A percentile compares a stretch with the other conserved stretches of the same genome.
phyloP scores from a whole-genome alignment of 2,113 vertebrate genomes.

The Mobula birostris region DNA sequence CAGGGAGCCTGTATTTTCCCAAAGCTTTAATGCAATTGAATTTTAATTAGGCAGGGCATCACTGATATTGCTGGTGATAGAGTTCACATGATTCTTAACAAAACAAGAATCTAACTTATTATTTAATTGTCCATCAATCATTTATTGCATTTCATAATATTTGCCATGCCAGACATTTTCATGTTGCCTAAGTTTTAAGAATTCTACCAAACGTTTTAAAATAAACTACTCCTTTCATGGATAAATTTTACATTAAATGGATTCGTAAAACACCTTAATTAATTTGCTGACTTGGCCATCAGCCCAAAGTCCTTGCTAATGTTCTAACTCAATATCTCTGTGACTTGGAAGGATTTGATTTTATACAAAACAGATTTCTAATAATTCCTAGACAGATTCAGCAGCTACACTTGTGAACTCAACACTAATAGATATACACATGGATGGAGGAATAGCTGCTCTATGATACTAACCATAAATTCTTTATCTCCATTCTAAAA shows the following conservation, averaged over 20 bases:
- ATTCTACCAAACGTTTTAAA: background rate
- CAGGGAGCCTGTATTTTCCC: background rate
- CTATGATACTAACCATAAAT: background rate
- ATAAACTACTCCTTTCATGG: background rate
- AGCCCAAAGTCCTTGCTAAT: background rate
- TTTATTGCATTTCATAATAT: background rate
- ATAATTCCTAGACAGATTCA: background rate
- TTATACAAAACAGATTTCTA: background rate
- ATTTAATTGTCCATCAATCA: background rate
- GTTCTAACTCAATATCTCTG: background rate
- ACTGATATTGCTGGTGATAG: background rate
- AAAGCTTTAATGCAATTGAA: conserved; percentile 4
- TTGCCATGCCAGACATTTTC: no score
- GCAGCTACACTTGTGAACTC: background rate
- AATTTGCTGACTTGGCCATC: background rate
- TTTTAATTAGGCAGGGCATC: background rate
- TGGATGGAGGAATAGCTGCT: background rate
- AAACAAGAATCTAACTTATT: background rate
- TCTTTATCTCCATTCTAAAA: background rate
- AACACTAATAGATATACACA: background rate
- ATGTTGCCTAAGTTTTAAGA: background rate
- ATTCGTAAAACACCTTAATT: background rate
- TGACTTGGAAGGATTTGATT: background rate
- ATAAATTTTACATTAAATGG: background rate
- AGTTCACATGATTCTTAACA: background rate